Conservation (phyloP, 2,113 vertebrate genomes). For the Crotophaga sulcirostris region DNA sequence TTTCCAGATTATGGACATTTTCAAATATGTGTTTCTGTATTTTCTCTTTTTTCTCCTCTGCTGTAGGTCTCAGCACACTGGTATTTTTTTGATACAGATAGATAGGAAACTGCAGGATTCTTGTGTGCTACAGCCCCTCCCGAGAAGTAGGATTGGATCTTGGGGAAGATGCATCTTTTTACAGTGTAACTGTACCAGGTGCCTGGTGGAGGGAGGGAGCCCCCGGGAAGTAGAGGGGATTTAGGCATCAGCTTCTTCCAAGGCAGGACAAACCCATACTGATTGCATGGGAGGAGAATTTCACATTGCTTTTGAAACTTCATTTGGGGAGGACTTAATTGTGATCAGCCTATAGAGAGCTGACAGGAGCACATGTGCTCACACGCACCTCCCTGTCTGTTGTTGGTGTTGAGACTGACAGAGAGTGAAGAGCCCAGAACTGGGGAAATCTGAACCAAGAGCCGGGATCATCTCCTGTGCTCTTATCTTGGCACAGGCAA, state of each 20-base stretch:
- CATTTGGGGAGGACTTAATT: neutral
- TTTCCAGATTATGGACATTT: neutral
- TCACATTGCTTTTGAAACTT: neutral
- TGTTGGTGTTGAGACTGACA: neutral
- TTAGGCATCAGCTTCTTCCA: neutral
- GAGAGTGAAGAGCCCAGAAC: neutral
- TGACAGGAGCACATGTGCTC: neutral
- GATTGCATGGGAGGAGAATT: neutral
- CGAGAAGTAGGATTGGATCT: neutral
- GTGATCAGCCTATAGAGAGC: neutral
- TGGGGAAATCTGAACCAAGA: neutral
- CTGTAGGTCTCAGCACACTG: neutral
- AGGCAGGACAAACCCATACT: neutral
- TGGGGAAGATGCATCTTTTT: neutral
- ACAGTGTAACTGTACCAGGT: no score
- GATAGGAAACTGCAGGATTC: neutral
- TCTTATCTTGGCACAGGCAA: neutral
- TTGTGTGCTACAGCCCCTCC: neutral
- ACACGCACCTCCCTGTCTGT: neutral
- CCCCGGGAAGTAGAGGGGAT: neutral
- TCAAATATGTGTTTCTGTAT: neutral
- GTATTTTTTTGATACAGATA: neutral
- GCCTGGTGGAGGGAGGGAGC: neutral
- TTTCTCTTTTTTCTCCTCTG: neutral
- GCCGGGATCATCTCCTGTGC: neutral